Percentiles rank a stretch among this genome's conserved stretches.
These are phyloP conservation scores for Cygnus buccinator DNA, from an alignment of 2,113 vertebrate species.

Conservation along the genomic window DNA sequence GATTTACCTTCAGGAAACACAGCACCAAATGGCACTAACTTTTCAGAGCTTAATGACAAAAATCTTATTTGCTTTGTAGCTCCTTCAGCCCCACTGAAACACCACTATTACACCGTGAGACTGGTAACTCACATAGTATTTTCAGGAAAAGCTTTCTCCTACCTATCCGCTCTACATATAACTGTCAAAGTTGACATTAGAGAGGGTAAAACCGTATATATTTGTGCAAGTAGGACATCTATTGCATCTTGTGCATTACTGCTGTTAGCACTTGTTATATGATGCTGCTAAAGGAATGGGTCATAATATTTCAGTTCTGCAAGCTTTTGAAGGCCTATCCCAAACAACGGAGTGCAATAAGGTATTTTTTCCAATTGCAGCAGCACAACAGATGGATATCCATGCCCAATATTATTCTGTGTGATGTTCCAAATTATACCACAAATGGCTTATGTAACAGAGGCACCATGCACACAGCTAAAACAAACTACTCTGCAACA, in stretches of 20 bases:
- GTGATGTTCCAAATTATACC: not conserved
- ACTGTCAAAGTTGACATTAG: not conserved
- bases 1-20: not conserved
- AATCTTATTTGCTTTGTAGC: not conserved
- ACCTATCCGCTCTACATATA: not conserved
- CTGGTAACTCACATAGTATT: not conserved
- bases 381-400: not conserved
- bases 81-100: not conserved
- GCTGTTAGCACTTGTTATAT: not conserved
- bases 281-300: not conserved
- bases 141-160: not conserved
- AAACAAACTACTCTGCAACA: constrained; percentile 26
- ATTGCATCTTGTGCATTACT: not conserved
- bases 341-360: not conserved
- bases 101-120: not conserved
- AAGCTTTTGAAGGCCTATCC: not conserved
- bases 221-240: not conserved
- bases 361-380: not conserved
- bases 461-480: not conserved
- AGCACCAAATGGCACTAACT: not conserved
- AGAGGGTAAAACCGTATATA: not conserved
- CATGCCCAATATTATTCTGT: constrained; percentile 25
- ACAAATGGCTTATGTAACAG: constrained; percentile 2
- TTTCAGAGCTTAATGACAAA: not conserved
- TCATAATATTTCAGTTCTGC: not conserved